Base-by-base conservation (phyloP, 2,888 invertebrate species). In the Pardosa pseudoannulata region DNA sequence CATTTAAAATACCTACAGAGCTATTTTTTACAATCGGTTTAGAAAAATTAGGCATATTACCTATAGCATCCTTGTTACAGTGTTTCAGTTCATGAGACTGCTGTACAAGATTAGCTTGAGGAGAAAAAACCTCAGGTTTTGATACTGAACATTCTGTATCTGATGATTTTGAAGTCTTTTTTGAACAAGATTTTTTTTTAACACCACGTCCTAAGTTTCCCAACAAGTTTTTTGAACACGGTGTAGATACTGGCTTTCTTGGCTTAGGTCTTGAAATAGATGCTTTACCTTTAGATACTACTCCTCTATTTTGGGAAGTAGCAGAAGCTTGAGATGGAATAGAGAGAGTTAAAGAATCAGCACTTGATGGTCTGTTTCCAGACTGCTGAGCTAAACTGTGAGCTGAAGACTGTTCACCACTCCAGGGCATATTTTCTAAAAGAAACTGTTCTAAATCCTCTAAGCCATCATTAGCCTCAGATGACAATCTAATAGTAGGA, bases 361-460 rank as follows among this genome's bases (percentile, higher is more conserved):
- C 80, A 87, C 87, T 87, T 0, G 87, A 80, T 31, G 87, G 87
- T n/a, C 87, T 36, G 62, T 87, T 76, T 36, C 80, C 71, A 67
- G 87, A 41, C n/a, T 87, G 87, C 41, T 87, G 87, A 19, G 75
- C 32, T 28, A 87, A 31, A 5, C 71, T 50, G 65, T 87, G 87
- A 56, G 87, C 31, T 28, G 76, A 29, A 32, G 75, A 28, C 27
- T 80, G 80, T n/a, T 87, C 87, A 1, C 80, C 71, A 50, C 79
- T 83, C 88, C 88, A 83, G 3, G 79, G 74, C 82, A 88, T 74
- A 46, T 88, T 88, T 74, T 88, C 88, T 7, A 82, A 7, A 16
- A 88, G 68, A 41, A 88, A 88, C 29, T 83, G 82, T 28, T 88
- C 88, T n/a, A 88, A 72, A 64, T 88, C 88, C 28, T 88, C 88